These are phyloP conservation scores for Rhinichthys osculus DNA, from an alignment of 2,797 vertebrate genomes.

Conservation along the genomic window DNA sequence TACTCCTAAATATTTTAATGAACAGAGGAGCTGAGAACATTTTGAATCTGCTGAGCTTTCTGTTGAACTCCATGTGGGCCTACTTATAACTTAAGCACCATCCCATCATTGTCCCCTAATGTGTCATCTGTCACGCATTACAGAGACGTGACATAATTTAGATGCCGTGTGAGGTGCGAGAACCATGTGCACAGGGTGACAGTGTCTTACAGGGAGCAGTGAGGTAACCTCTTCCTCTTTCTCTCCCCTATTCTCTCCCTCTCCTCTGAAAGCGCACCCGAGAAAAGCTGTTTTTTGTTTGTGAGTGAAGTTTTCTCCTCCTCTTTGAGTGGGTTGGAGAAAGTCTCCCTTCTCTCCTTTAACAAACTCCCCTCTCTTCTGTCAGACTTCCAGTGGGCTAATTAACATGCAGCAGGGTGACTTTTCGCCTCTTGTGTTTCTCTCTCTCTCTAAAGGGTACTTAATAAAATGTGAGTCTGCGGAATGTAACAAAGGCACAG, in stretches of 20 bases:
- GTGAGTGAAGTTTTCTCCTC: slow-evolving; percentile 64
- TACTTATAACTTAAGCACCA: slow-evolving; percentile 11
- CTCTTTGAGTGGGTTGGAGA: slow-evolving; percentile 48
- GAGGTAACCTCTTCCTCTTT: slow-evolving; percentile 46
- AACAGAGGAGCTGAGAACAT: not conserved
- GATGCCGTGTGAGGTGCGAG: slow-evolving; percentile 33
- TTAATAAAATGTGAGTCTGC: slow-evolving; percentile 82
- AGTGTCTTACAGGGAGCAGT: slow-evolving; percentile 33
- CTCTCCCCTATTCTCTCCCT: slow-evolving; percentile 36
- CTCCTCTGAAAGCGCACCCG: slow-evolving; percentile 61
- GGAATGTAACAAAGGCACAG: slow-evolving; percentile 73
- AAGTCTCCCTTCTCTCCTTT: slow-evolving; percentile 66
- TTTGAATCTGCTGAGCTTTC: not conserved
- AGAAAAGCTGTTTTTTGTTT: slow-evolving; percentile 68
- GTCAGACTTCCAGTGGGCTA: slow-evolving; percentile 72
- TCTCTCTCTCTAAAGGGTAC: slow-evolving; percentile 79
- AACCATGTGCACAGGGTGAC: slow-evolving; percentile 44
- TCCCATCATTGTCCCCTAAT: slow-evolving; percentile 22
- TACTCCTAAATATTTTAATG: not conserved
- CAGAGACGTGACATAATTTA: slow-evolving; percentile 33
- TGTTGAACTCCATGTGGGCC: not conserved
- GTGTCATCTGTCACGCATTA: slow-evolving; percentile 24
- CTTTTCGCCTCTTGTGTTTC: slow-evolving; percentile 81
- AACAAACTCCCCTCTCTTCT: slow-evolving; percentile 75
- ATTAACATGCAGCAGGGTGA: slow-evolving; percentile 83